Conservation (phyloP, 2,113 vertebrate species). For the Gila orcuttii region DNA sequence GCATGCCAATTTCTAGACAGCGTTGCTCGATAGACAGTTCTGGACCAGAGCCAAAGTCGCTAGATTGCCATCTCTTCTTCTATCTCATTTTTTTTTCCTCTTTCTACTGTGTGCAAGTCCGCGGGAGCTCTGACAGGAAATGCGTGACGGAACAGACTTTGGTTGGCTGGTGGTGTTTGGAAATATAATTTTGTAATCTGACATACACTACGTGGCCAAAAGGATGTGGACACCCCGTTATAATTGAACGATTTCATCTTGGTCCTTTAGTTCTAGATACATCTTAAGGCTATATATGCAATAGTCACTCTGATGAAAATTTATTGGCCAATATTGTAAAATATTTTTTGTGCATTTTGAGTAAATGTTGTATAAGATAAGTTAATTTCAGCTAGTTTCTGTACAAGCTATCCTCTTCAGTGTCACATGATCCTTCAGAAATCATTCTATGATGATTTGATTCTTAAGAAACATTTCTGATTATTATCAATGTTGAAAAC, state of each 20-base stretch:
- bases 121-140: neutral
- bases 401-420: neutral
- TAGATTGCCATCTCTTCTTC: constrained; percentile 38
- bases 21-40: constrained; percentile 47
- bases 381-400: neutral
- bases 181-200: constrained; percentile 21
- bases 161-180: constrained; percentile 34
- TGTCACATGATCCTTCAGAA: too few species aligned
- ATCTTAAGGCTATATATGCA: neutral
- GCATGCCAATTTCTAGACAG: constrained; percentile 57
- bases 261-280: neutral
- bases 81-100: constrained; percentile 17
- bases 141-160: neutral
- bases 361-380: neutral
- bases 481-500: too few species aligned
- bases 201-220: neutral
- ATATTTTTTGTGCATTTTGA: neutral
- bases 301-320: neutral
- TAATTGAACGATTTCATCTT: neutral
- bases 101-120: constrained; percentile 22
- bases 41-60: constrained; percentile 51
- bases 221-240: neutral
- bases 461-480: neutral
- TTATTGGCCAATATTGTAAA: neutral
- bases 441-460: neutral